Evolutionary conservation across 2,888 invertebrate species (phyloP).

Genomic region (Oscheius sp.): DNA sequence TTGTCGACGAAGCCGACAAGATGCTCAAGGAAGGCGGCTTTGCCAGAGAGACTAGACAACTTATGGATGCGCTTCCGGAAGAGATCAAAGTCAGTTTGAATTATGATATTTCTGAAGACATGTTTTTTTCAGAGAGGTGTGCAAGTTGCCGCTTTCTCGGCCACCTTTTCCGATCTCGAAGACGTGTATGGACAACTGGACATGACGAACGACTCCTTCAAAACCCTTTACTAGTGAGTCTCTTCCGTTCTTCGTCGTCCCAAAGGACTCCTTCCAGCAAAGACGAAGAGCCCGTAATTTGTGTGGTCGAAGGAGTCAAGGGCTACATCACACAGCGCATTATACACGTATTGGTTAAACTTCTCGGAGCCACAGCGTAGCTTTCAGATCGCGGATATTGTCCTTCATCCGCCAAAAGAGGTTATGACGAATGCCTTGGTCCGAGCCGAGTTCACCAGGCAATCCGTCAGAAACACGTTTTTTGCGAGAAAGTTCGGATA

Average conservation of each 20-base stretch:
- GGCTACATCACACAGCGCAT: slow-evolving; percentile 36
- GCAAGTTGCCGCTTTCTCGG: slow-evolving; percentile 29
- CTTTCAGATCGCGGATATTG: not conserved
- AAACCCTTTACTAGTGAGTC: not conserved
- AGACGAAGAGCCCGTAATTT: not conserved
- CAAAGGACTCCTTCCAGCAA: not conserved
- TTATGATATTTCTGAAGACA: not conserved
- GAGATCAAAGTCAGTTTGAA: not conserved
- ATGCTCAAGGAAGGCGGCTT: slow-evolving; percentile 45
- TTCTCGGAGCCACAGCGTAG: no score
- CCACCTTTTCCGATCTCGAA: slow-evolving; percentile 22
- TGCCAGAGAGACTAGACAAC: slow-evolving; percentile 37
- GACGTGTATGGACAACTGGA: not conserved
- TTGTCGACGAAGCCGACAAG: slow-evolving; percentile 53
- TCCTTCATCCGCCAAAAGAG: not conserved
- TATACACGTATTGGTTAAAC: not conserved
- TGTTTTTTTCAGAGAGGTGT: slow-evolving; percentile 6
- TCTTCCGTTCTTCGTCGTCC: not conserved
- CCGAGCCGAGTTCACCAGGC: not conserved
- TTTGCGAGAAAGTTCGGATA: slow-evolving; percentile 9
- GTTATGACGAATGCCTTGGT: not conserved
- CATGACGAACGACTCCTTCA: not conserved
- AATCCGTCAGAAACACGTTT: not conserved
- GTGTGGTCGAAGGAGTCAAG: not conserved
- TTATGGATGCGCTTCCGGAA: slow-evolving; percentile 11